Evolutionary conservation across 2,797 vertebrate species (phyloP).

Genomic region (Pseudochirops cupreus): DNA sequence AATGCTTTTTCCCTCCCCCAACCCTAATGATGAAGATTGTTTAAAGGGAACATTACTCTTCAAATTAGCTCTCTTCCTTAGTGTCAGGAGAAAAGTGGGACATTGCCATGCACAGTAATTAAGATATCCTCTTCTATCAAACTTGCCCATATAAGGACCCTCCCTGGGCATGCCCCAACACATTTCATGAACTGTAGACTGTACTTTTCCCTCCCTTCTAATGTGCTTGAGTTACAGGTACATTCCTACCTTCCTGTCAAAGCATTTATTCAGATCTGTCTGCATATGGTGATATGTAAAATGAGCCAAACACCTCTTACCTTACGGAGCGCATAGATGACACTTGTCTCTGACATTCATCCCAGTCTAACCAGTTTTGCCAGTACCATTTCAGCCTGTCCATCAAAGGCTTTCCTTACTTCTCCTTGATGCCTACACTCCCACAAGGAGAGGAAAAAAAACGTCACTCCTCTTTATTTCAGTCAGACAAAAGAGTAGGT

Average conservation of each 20-base stretch:
- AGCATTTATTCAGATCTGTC: background rate
- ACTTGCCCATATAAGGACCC: background rate
- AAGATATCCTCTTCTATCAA: background rate
- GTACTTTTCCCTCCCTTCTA: background rate
- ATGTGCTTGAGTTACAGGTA: background rate
- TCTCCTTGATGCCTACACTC: no score
- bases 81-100: background rate
- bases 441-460: no score
- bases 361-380: no score
- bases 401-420: no score
- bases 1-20: no score
- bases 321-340: background rate
- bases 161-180: background rate
- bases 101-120: background rate
- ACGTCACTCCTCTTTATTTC: no score
- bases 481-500: no score
- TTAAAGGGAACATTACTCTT: no score
- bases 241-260: background rate
- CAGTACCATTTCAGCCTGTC: no score
- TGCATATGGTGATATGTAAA: background rate
- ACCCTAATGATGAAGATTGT: no score
- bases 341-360: no score
- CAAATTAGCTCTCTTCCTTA: background rate
- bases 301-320: background rate
- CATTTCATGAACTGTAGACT: background rate